Evolutionary conservation across 2,113 vertebrate species (phyloP).

Genomic region (Elachura formosa): DNA sequence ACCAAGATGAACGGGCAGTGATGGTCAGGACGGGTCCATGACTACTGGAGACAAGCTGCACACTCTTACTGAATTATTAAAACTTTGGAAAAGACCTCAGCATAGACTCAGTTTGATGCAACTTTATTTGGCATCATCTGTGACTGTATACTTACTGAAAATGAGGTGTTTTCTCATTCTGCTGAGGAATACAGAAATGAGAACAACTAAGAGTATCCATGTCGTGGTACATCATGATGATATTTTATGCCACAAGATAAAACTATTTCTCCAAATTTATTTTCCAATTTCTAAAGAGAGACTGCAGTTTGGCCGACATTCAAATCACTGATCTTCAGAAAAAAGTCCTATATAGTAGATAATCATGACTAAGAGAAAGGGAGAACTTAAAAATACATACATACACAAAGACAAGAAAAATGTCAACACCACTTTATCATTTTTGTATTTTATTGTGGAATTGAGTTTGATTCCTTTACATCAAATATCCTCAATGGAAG

Average conservation of each 20-base stretch:
- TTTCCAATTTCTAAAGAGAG: not conserved
- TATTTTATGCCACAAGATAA: not conserved
- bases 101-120: not conserved
- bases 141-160: not conserved
- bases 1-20: not conserved
- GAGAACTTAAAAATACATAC: not conserved
- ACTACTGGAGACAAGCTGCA: not conserved
- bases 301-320: not conserved
- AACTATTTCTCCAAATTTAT: not conserved
- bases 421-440: slow-evolving; percentile 66
- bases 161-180: not conserved
- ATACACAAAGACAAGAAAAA: slow-evolving; percentile 39
- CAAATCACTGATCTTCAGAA: not conserved
- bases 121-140: not conserved
- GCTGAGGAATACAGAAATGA: not conserved
- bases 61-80: not conserved
- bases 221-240: not conserved
- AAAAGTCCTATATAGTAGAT: not conserved
- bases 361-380: not conserved
- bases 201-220: not conserved
- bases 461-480: slow-evolving; percentile 86
- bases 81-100: not conserved
- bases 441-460: slow-evolving; percentile 93
- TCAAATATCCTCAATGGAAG: slow-evolving; percentile 85
- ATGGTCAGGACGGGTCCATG: not conserved